These are phyloP conservation scores for Apodemus agrarius DNA, from an alignment of 2,797 vertebrate species.

Conservation along the genomic window DNA sequence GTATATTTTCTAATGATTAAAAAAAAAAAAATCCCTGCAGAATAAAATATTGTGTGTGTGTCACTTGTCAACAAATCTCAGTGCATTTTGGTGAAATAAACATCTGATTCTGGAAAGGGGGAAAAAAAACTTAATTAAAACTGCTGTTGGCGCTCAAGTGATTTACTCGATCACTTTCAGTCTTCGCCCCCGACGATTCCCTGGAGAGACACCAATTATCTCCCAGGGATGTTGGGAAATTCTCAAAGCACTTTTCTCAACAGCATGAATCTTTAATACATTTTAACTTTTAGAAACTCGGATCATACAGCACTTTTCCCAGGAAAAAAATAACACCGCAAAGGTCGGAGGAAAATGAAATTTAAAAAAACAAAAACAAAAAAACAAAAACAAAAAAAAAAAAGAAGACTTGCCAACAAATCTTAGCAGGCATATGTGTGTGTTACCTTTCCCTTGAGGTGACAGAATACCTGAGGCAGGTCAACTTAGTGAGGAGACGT, in stretches of 20 bases:
- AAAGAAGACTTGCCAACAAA: not conserved
- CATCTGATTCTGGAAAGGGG: slow-evolving; percentile 76
- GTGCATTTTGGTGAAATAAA: slow-evolving; percentile 73
- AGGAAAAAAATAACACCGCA: not conserved
- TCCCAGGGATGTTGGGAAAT: slow-evolving; percentile 73
- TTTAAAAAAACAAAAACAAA: not conserved
- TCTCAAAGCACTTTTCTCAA: slow-evolving; percentile 72
- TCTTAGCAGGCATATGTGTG: not conserved
- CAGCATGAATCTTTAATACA: slow-evolving; percentile 76
- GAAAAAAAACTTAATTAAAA: slow-evolving; percentile 80
- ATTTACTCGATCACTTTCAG: slow-evolving; percentile 67
- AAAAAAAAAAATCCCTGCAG: slow-evolving; percentile 42
- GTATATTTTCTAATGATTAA: not conserved
- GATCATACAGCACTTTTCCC: slow-evolving; percentile 15
- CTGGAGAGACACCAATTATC: slow-evolving; percentile 79
- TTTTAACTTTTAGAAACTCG: slow-evolving; percentile 60
- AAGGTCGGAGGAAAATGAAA: slow-evolving; percentile 13
- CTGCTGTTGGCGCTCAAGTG: slow-evolving; percentile 70
- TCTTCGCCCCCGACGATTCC: slow-evolving; percentile 37
- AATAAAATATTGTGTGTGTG: slow-evolving; percentile 68
- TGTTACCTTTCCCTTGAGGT: not conserved
- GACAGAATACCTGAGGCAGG: not conserved
- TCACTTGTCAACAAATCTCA: slow-evolving; percentile 77
- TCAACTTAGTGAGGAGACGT: too few species aligned
- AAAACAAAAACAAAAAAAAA: not conserved